Evolutionary conservation across 2,113 vertebrate genomes (phyloP).

Genomic region (Equus quagga): DNA sequence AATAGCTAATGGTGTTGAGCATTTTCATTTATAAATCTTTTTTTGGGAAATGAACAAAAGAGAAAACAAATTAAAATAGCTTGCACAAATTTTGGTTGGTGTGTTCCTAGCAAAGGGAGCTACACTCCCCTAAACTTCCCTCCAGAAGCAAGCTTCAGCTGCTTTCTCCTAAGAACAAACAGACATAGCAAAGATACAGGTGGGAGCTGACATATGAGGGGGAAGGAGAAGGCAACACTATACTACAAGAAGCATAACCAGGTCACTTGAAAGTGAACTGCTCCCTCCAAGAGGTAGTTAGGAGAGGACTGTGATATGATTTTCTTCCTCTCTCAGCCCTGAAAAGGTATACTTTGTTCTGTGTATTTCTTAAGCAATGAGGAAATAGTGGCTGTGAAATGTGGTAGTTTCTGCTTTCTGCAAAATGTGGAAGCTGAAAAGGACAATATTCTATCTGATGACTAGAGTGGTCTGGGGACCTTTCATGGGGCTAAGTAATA

Average conservation of each 20-base stretch:
- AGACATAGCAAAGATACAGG: not conserved
- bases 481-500: not conserved
- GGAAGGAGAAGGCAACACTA: not conserved
- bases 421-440: not conserved
- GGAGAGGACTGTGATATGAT: not conserved
- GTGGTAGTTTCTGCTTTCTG: not conserved
- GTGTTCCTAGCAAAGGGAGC: slow-evolving; percentile 25
- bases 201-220: not conserved
- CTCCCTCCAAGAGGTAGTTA: not conserved
- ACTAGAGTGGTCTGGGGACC: not conserved
- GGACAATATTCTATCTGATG: not conserved
- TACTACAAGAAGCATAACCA: not conserved
- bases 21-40: not conserved
- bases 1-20: not conserved
- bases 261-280: slow-evolving; percentile 6
- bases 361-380: not conserved
- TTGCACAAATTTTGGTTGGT: not conserved
- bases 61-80: not conserved
- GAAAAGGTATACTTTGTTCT: not conserved
- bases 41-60: not conserved
- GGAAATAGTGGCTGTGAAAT: slow-evolving; percentile 31
- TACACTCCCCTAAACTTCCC: not conserved
- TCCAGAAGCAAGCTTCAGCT: slow-evolving; percentile 12
- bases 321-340: not conserved
- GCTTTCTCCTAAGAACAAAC: not conserved